A percentile compares a stretch with the other conserved stretches of the same genome.
phyloP scores from a whole-genome alignment of 1,140 invertebrate species.

The Monochamus saltuarius region DNA sequence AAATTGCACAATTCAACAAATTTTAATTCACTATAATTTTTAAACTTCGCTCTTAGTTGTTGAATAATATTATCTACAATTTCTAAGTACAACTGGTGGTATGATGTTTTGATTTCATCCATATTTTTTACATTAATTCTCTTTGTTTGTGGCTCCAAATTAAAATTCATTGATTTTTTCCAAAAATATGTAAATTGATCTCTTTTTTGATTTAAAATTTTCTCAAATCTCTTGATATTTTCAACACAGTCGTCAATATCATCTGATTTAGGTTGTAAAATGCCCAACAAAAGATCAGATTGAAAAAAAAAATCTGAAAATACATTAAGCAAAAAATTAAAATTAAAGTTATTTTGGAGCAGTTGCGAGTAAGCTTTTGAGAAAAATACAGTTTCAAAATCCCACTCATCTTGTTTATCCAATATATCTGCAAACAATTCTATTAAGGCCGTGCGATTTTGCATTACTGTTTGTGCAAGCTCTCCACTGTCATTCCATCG shows the following conservation, averaged over 20 bases:
- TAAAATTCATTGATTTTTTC: neutral
- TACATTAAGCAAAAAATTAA: constrained; percentile 7
- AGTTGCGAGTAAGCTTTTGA: constrained; percentile 4
- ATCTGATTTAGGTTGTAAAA: constrained; percentile 13
- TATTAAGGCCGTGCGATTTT: too few species aligned
- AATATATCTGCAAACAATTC: too few species aligned
- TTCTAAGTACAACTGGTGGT: constrained; percentile 16
- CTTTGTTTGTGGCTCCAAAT: constrained; percentile 15
- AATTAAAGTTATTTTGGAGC: neutral
- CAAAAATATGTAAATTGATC: constrained; percentile 12
- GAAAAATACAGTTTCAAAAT: too few species aligned
- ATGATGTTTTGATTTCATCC: constrained; percentile 4
- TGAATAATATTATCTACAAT: constrained; percentile 17
- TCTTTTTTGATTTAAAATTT: too few species aligned
- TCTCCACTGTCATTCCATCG: constrained; percentile 14
- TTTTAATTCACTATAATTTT: constrained; percentile 8
- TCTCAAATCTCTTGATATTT: constrained; percentile 7
- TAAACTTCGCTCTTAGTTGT: neutral
- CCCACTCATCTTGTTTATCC: too few species aligned
- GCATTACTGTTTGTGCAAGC: neutral
- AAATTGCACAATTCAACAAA: constrained; percentile 40
- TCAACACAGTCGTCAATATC: constrained; percentile 15
- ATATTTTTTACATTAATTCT: constrained; percentile 11
- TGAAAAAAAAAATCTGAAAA: constrained; percentile 12
- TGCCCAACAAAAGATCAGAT: constrained; percentile 5